Base-by-base conservation (phyloP, 2,888 invertebrate genomes). In the Sinhomidia bicolor region DNA sequence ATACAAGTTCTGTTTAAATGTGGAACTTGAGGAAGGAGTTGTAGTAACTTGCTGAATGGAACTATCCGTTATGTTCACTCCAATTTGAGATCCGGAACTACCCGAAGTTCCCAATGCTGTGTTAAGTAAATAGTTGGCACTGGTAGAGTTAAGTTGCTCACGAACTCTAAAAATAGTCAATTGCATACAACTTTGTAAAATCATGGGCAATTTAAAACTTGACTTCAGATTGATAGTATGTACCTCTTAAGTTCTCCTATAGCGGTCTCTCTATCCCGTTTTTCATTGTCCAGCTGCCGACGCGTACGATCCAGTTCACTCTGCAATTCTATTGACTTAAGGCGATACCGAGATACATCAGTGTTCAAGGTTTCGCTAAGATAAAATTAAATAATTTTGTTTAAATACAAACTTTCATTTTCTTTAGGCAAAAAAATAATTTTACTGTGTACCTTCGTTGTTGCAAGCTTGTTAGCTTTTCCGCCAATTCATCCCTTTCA, bases 271-370 rank as follows among this genome's bases (percentile, higher is more conserved):
- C 90, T 68, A 57, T 92, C 91, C 14, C 78, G 62, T 86, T 91
- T 92, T 78, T 91, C 92, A 47, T 26, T 82, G 6, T 90, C 85
- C 57, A 91, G 85, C 79, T 92, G 91, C 26, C 92, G 82, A 23
- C 85, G 89, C 0, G 87, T 62, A 57, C 91, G 90, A 32, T 92
- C 92, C 41, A 91, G 44, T 41, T 92, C 92, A 51, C 57, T 89
- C 76, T 91, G 90, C 2, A 91, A 57, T 79, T 92, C 91, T 17
- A 89, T 91, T 4, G 91, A 89, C 41, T 90, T 90, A 57, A 92
- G 17, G 20, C 92, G 82, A 65, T 91, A 92, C 41, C 86, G 82
- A 1, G 89, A 82, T 10, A 91, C 85, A 85, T 92, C 92, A 3
- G 78, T 79, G 29, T 88, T 90, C 32, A 92, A 78, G 12, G 83